phyloP scores from a whole-genome alignment of 2,113 vertebrate species.

The Pterocles orientalis region DNA sequence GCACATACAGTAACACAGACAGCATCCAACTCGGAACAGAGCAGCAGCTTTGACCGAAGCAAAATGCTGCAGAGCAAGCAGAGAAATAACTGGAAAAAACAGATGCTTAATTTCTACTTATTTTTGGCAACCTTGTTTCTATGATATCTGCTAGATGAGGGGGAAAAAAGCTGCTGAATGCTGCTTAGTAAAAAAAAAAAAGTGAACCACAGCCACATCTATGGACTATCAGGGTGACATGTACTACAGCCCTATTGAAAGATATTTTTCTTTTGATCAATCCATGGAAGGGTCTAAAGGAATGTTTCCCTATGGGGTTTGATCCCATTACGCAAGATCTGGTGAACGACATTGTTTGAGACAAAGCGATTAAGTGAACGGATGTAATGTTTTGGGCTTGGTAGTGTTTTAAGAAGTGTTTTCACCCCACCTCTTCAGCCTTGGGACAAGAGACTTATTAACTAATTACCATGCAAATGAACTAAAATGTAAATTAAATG shows the following conservation, averaged over 20 bases:
- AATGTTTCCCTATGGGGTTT: neutral
- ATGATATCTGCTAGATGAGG: neutral
- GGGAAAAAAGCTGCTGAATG: neutral
- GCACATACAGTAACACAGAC: neutral
- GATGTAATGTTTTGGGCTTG: neutral
- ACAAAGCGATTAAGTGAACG: neutral
- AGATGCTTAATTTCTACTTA: slow-evolving; percentile 41
- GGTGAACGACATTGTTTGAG: neutral
- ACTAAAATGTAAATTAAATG: neutral
- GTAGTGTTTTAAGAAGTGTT: neutral
- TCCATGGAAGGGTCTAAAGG: neutral
- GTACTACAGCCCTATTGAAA: neutral
- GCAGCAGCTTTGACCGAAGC: neutral
- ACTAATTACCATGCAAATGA: slow-evolving; percentile 27
- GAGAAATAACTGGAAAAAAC: neutral
- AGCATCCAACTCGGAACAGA: neutral
- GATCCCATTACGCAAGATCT: neutral
- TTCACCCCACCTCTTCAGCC: neutral
- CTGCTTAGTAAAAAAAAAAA: neutral
- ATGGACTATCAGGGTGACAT: neutral
- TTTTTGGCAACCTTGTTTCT: slow-evolving; percentile 27
- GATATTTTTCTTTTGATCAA: neutral
- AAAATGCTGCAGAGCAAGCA: slow-evolving; percentile 4
- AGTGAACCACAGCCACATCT: neutral
- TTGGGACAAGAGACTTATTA: neutral